Evolutionary conservation across 2,797 vertebrate genomes (phyloP), one percentile per base, ranked within the genome.

Genomic region (Scarus forsteni): DNA sequence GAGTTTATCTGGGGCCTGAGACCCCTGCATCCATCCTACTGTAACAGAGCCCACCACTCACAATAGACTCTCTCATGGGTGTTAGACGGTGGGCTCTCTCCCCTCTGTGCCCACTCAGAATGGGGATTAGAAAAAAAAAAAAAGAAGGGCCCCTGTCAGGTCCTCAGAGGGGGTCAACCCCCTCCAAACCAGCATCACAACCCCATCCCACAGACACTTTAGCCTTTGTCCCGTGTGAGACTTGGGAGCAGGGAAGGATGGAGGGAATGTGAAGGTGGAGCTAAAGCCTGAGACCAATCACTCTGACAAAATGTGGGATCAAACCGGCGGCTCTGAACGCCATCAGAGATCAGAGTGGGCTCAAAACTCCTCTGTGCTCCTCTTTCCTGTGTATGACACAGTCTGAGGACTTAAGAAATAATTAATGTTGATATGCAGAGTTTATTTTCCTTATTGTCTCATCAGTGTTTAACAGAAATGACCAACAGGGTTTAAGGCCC

Each of bases 1-100:
- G 67, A 81, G 89, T 93, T 92, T 92, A 91, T 91, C 66, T 84
- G 81, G 27, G 80, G 80, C 82, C 84, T 71, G 67, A 84, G 91
- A 93, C 93, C 92, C 88, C 90, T 86, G 90, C 92, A 87, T 89
- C 92, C 88, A 88, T 84, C 89, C 92, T 93, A 94, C 94, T 93
- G 95, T 94, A 95, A 94, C 93, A 89, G 90, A 93, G 88, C 90
- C 85, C 73, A 60, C 82, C 67, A 63, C 85, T 88, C 87, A 95
- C 94, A 95, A 95, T 92, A 81, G 85, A 80, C 80, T 81, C 82
- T 92, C 88, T 93, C 86, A 94, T 92, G 92, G 92, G 93, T 80
- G 83, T 67, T 84, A 89, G 92, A 73, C 77, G 73, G 76, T 55
- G 82, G 54, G 88, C 85, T 79, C 87, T 86, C 85, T 80, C 70